Conservation (phyloP, 30 jellyfish, hydroid and myxozoan genomes). For the Chrysaora quinquecirrha region DNA sequence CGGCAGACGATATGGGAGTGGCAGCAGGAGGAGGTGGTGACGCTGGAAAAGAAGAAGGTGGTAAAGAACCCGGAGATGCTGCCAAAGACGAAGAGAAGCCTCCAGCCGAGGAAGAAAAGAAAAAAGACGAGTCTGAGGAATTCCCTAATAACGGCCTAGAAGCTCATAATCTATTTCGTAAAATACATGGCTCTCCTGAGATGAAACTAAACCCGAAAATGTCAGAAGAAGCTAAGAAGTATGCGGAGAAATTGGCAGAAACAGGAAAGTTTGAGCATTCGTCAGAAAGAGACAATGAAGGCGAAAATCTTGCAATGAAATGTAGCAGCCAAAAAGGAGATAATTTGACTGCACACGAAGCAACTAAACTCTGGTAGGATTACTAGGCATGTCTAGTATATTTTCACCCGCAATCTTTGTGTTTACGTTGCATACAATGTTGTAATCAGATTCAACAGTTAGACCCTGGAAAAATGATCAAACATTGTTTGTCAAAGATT, state of each 20-base stretch:
- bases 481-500: too few species aligned
- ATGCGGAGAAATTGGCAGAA: slow-evolving; percentile 78
- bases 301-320: slow-evolving; percentile 93
- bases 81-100: slow-evolving; percentile 25
- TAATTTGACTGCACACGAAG: slow-evolving; percentile 88
- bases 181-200: slow-evolving; percentile 80
- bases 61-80: slow-evolving; percentile 22
- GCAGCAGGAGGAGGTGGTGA: slow-evolving; percentile 18
- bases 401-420: too few species aligned
- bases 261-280: slow-evolving; percentile 84
- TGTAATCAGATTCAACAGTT: too few species aligned
- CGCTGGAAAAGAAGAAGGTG: too few species aligned
- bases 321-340: slow-evolving; percentile 69
- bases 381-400: too few species aligned
- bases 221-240: slow-evolving; percentile 84
- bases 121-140: slow-evolving; percentile 32
- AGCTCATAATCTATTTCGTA: slow-evolving; percentile 85
- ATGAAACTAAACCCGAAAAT: slow-evolving; percentile 73
- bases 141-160: background rate
- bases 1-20: background rate
- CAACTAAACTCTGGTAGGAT: slow-evolving; percentile 82
- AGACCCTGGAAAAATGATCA: too few species aligned
- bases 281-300: slow-evolving; percentile 49
- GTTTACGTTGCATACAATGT: too few species aligned
- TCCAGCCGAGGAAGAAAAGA: background rate